These are phyloP conservation scores for Chrysogorgia sp. DNA, from an alignment of 92 coral and sea anemone genomes.

Conservation along the genomic window DNA sequence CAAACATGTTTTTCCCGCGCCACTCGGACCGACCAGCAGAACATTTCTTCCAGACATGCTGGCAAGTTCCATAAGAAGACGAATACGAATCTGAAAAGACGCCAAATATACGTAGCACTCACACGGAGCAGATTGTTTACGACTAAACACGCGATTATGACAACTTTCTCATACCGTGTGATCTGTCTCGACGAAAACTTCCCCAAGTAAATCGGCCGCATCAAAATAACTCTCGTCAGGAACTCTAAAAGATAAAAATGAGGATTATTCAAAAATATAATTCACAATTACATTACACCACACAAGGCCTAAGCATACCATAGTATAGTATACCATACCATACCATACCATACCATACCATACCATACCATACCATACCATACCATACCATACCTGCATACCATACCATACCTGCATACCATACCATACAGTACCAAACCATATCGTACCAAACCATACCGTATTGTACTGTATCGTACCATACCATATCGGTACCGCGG, in stretches of 20 bases:
- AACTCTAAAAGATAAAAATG: slow-evolving; percentile 59
- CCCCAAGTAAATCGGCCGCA: slow-evolving; percentile 96
- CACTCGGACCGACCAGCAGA: slow-evolving; percentile 82
- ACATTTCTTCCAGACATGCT: slow-evolving; percentile 93
- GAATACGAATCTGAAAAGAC: slow-evolving; percentile 75
- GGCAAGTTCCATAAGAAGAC: slow-evolving; percentile 91
- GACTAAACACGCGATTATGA: neutral
- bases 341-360: slow-evolving; percentile 27
- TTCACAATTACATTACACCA: neutral
- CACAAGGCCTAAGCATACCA: neutral
- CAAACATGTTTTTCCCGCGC: slow-evolving; percentile 92
- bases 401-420: slow-evolving; percentile 9
- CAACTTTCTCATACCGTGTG: slow-evolving; percentile 68
- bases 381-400: neutral
- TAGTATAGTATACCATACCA: slow-evolving; percentile 17
- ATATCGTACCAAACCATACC: neutral
- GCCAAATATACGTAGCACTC: neutral
- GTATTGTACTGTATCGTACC: slow-evolving; percentile 1
- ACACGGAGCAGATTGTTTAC: no score
- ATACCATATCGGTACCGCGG: slow-evolving; percentile 3
- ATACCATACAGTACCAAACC: neutral
- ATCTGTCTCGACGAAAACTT: slow-evolving; percentile 90
- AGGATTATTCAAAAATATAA: neutral
- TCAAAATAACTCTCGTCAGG: slow-evolving; percentile 98
- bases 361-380: neutral